These are phyloP conservation scores for Spilarctia lutea DNA, from an alignment of 2,888 invertebrate genomes.

Conservation along the genomic window DNA sequence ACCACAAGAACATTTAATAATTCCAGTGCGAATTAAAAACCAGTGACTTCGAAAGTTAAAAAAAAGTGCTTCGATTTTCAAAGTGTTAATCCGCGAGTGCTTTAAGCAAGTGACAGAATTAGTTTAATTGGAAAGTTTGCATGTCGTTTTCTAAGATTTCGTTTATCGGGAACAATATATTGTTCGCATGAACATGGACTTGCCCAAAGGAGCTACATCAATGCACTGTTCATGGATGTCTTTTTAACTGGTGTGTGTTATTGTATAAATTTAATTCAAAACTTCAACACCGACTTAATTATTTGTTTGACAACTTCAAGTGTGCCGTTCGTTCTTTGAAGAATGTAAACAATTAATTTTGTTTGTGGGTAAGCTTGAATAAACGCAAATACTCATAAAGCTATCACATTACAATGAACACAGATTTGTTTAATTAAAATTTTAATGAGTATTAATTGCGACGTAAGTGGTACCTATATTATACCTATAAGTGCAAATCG, in stretches of 20 bases:
- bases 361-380: conserved; percentile 62
- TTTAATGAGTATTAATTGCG: conserved; percentile 36
- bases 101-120: conserved; percentile 68
- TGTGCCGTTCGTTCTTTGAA: conserved; percentile 53
- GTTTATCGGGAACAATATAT: conserved; percentile 64
- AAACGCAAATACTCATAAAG: conserved; percentile 53
- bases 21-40: conserved; percentile 64
- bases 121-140: conserved; percentile 52
- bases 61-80: conserved; percentile 51
- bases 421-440: conserved; percentile 43
- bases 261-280: conserved; percentile 56
- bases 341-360: conserved; percentile 63
- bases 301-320: conserved; percentile 53
- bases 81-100: conserved; percentile 61
- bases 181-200: conserved; percentile 84
- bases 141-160: conserved; percentile 56
- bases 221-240: conserved; percentile 87
- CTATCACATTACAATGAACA: conserved; percentile 55
- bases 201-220: conserved; percentile 82
- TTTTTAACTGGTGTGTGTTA: conserved; percentile 84
- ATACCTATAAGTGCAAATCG: conserved; percentile 8
- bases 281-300: conserved; percentile 37
- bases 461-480: conserved; percentile 9
- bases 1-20: conserved; percentile 53
- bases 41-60: conserved; percentile 62